Evolutionary conservation across 2,888 invertebrate species (phyloP).

Genomic region (Gortyna flavago): DNA sequence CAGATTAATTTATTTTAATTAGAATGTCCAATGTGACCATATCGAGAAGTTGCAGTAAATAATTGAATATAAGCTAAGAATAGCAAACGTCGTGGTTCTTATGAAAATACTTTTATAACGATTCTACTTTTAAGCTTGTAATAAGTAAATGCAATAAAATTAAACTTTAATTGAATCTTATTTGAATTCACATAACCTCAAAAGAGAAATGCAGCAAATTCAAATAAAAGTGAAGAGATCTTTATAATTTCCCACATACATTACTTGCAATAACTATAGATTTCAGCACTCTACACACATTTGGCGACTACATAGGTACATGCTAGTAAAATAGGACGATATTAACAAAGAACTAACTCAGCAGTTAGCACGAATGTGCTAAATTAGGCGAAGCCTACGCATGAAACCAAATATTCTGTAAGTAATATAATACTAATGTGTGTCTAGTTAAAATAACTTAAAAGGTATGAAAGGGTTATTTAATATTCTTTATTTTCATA

Average conservation of each 20-base stretch:
- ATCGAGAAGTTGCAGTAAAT: conserved; percentile 39
- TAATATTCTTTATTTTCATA: conserved; percentile 18
- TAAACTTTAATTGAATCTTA: not conserved
- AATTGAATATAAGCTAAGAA: conserved; percentile 36
- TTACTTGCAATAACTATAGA: not conserved
- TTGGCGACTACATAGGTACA: not conserved
- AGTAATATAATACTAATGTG: conserved; percentile 41
- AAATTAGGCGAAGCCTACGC: conserved; percentile 61
- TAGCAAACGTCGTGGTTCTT: conserved; percentile 1
- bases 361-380: conserved; percentile 54
- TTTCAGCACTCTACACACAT: not conserved
- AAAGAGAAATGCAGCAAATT: not conserved
- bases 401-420: conserved; percentile 47
- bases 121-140: not conserved
- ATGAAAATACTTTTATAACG: not conserved
- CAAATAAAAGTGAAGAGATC: not conserved
- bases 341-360: conserved; percentile 34
- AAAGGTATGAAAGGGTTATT: conserved; percentile 39
- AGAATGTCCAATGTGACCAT: conserved; percentile 48
- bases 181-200: not conserved
- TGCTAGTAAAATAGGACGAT: conserved; percentile 11
- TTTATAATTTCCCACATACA: not conserved
- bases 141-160: not conserved
- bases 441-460: conserved; percentile 32
- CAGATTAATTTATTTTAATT: conserved; percentile 54